A percentile compares a stretch with the other conserved stretches of the same genome.
Conservation (phyloP, 2,113 vertebrate genomes). For the Datnioides undecimradiatus region DNA sequence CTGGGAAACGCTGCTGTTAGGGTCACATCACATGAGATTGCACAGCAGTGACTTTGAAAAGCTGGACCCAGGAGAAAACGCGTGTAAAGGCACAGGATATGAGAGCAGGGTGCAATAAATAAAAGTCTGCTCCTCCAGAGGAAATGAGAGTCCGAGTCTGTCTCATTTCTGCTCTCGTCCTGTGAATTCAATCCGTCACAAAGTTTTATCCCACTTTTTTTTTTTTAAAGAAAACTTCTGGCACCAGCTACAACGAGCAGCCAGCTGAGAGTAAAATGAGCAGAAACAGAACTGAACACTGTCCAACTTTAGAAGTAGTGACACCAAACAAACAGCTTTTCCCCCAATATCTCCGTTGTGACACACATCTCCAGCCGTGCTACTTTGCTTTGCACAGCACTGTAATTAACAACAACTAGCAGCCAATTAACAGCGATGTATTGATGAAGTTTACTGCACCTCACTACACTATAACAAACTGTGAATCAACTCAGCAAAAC, state of each 20-base stretch:
- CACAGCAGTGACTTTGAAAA: slow-evolving; percentile 5
- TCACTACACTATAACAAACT: neutral
- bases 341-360: too few species aligned
- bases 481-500: neutral
- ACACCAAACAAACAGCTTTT: too few species aligned
- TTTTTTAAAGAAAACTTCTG: slow-evolving; percentile 4
- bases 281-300: neutral
- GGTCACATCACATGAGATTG: neutral
- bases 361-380: neutral
- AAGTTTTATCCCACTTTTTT: slow-evolving; percentile 23
- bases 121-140: neutral
- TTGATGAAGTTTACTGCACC: neutral
- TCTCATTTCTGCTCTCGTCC: neutral
- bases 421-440: neutral
- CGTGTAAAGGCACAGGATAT: slow-evolving; percentile 23
- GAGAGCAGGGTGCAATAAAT: slow-evolving; percentile 24
- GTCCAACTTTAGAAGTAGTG: neutral
- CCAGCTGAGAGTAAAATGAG: neutral
- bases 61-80: slow-evolving; percentile 9
- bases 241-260: neutral
- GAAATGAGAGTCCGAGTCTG: neutral
- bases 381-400: neutral
- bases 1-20: neutral
- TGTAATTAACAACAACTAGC: neutral
- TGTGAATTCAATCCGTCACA: slow-evolving; percentile 2